Percentiles rank a stretch among this genome's conserved stretches.
Evolutionary conservation across 2,888 invertebrate genomes (phyloP).

Genomic region (Mamestra brassicae): DNA sequence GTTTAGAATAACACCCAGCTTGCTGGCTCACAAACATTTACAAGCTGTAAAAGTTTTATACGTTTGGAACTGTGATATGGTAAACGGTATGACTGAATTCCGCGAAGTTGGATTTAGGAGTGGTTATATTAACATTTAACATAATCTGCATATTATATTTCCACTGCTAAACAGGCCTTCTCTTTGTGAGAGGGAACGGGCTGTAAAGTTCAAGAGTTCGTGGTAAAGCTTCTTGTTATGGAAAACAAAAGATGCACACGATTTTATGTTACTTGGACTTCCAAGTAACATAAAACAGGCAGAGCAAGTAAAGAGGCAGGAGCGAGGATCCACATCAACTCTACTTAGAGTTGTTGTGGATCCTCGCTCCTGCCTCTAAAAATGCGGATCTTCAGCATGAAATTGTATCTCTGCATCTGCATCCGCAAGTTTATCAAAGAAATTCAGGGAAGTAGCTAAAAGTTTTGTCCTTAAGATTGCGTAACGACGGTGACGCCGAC

Average conservation of each 20-base stretch:
- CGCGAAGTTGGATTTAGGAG: not conserved
- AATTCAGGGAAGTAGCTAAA: no score
- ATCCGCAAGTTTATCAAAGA: no score
- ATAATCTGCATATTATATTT: not conserved
- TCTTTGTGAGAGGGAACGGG: not conserved
- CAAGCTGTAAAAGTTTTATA: constrained; percentile 22
- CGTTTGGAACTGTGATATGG: constrained; percentile 6
- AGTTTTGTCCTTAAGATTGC: no score
- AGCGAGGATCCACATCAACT: no score
- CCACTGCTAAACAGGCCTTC: not conserved
- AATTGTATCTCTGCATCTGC: not conserved
- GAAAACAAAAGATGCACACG: not conserved
- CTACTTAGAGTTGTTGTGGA: not conserved
- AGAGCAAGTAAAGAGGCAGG: no score
- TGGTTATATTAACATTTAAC: not conserved
- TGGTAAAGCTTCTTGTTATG: not conserved
- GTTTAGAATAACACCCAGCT: constrained; percentile 14
- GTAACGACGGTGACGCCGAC: no score
- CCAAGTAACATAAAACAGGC: no score
- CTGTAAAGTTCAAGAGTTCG: not conserved
- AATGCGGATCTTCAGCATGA: not conserved
- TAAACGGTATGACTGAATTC: not conserved
- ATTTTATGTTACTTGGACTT: not conserved
- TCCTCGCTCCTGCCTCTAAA: not conserved
- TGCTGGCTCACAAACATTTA: constrained; percentile 34